These are phyloP conservation scores for Aporophyla nigra DNA, from an alignment of 2,888 invertebrate genomes.

Conservation along the genomic window DNA sequence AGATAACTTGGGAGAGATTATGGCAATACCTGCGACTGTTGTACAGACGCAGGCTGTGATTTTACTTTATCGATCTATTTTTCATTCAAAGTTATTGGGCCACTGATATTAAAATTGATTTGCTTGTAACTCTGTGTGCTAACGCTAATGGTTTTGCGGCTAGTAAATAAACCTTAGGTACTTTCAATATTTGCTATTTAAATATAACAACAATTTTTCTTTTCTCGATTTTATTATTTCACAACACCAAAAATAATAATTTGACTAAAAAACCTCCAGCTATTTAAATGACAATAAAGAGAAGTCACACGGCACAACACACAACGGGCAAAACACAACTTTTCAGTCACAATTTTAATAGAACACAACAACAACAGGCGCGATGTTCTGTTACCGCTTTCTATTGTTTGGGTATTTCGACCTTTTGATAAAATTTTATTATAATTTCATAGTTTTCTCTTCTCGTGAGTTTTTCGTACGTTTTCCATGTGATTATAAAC, in stretches of 20 bases:
- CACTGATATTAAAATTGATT: background rate
- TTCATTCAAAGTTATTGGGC: background rate
- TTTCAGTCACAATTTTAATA: background rate
- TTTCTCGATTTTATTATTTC: background rate
- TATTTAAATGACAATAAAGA: background rate
- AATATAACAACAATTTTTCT: background rate
- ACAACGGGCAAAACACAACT: background rate
- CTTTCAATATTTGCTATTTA: background rate
- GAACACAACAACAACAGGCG: background rate
- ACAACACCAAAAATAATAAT: background rate
- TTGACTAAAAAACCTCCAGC: background rate
- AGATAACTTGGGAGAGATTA: conserved; percentile 12
- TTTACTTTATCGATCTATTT: background rate
- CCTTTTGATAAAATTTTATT: background rate
- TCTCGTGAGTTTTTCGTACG: background rate
- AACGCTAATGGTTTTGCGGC: background rate
- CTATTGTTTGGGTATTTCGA: background rate
- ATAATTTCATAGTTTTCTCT: background rate
- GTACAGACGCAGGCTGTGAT: background rate
- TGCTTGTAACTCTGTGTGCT: background rate
- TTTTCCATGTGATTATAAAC: background rate
- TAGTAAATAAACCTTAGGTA: background rate
- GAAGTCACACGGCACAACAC: background rate
- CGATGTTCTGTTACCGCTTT: background rate
- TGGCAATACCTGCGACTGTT: conserved; percentile 1